Evolutionary conservation across 2,113 vertebrate genomes (phyloP), one percentile per base, ranked within the genome.

Genomic region (Octodon degus): DNA sequence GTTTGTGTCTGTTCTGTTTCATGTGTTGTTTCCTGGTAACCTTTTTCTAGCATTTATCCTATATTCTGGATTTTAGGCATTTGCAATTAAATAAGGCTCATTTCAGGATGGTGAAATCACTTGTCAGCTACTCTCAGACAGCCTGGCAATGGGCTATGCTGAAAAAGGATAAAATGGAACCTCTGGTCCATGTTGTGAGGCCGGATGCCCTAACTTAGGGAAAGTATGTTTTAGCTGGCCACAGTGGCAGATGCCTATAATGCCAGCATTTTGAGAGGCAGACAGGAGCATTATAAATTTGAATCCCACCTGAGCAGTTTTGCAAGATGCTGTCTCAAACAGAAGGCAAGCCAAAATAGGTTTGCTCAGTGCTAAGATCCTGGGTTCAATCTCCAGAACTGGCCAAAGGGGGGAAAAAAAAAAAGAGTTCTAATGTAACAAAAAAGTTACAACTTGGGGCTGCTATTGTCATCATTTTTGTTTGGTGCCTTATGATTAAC

Each of bases 71-170:
- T 68, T 72, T 96, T 60, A 77, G 70, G 65, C 7, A 40, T 96
- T 91, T 94, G 60, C 43, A 76, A 58, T 96, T 65, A 86, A 95
- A 83, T 86, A 91, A 95, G 50, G 27, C 16, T 91, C 14, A 60
- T 92, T 86, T 94, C 68, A 74, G 16, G 34, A 85, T 43, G 32
- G 13, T 86, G 34, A 58, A 92, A 55, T 83, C 14, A 4, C 80
- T 81, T 89, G n/a, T 24, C 0, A 76, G 11, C 22, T 92, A 22
- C 16, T 96, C 16, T 30, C n/a, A 63, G 40, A 55, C 7, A 60
- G 25, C 5, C 55, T 87, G 47, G 63, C 79, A 67, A 14, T 43
- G 25, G 34, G 20, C 8, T 76, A 0, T 90, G 67, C 53, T 79
- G 50, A 87, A 77, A 88, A 89, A 65, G 82, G 55, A 83, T 76